phyloP scores from a whole-genome alignment of 2,888 invertebrate genomes.

The Bruchidius siliquastri region DNA sequence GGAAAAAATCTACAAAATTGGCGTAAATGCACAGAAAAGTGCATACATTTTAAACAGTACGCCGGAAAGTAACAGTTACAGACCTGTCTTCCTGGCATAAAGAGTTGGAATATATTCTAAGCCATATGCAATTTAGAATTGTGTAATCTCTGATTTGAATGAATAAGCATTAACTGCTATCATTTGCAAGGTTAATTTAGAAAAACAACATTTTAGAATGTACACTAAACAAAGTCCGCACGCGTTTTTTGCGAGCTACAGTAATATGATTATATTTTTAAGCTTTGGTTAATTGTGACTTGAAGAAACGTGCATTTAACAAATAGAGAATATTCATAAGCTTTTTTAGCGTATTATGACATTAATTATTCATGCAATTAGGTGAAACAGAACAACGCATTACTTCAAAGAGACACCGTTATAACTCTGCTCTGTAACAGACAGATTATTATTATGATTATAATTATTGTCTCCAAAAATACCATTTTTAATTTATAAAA shows the following conservation, averaged over 20 bases:
- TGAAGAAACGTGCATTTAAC: not conserved
- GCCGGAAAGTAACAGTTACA: too few species aligned
- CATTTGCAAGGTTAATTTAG: not conserved
- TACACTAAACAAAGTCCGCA: too few species aligned
- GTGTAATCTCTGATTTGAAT: not conserved
- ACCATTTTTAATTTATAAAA: too few species aligned
- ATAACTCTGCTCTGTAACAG: too few species aligned
- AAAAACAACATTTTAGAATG: not conserved
- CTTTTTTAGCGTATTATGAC: not conserved
- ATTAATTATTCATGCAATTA: not conserved
- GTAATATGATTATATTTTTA: not conserved
- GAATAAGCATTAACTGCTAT: not conserved
- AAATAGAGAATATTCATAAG: not conserved
- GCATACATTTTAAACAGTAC: not conserved
- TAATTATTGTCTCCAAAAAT: too few species aligned
- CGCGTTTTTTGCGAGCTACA: not conserved
- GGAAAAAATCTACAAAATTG: too few species aligned
- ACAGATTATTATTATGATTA: too few species aligned
- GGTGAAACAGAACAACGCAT: not conserved
- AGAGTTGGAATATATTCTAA: not conserved
- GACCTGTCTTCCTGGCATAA: too few species aligned
- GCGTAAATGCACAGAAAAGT: too few species aligned
- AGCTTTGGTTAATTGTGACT: not conserved
- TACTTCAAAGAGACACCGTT: not conserved
- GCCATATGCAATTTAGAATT: not conserved